These are phyloP conservation scores for Charaxes varanes DNA, from an alignment of 1,140 invertebrate genomes.

Conservation along the genomic window DNA sequence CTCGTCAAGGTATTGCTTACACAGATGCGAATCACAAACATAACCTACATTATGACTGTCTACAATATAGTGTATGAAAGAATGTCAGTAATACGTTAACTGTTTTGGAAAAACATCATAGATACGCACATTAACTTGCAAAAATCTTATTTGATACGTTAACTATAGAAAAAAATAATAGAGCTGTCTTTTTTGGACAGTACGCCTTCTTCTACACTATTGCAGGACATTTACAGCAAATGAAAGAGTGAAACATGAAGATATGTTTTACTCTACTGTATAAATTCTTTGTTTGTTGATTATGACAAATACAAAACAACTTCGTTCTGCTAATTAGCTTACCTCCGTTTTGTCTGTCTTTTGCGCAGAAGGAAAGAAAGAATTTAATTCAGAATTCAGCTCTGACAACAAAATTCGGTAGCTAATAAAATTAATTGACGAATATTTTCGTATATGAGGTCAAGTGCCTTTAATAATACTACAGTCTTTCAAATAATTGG, in stretches of 20 bases:
- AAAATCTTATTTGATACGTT: too few relatives aligned
- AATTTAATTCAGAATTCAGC: neutral
- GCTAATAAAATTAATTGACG: constrained; percentile 34
- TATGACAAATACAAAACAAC: too few relatives aligned
- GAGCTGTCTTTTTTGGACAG: too few relatives aligned
- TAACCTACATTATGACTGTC: constrained; percentile 10
- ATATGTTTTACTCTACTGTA: too few relatives aligned
- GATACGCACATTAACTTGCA: too few relatives aligned
- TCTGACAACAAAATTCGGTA: constrained; percentile 10
- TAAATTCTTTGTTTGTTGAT: too few relatives aligned
- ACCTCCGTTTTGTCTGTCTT: neutral
- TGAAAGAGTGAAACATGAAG: too few relatives aligned
- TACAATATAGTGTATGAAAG: neutral
- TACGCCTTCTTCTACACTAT: too few relatives aligned
- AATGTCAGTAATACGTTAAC: neutral
- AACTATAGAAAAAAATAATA: too few relatives aligned
- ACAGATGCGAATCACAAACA: constrained; percentile 19
- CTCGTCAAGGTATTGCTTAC: constrained; percentile 3
- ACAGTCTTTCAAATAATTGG: constrained; percentile 25
- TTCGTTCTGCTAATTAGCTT: too few relatives aligned
- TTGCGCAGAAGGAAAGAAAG: neutral
- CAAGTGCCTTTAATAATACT: constrained; percentile 33
- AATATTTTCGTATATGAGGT: constrained; percentile 37
- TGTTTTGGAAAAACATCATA: neutral
- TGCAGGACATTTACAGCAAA: too few relatives aligned